phyloP scores from a whole-genome alignment of 2,888 invertebrate genomes.

The Parnassius smintheus region DNA sequence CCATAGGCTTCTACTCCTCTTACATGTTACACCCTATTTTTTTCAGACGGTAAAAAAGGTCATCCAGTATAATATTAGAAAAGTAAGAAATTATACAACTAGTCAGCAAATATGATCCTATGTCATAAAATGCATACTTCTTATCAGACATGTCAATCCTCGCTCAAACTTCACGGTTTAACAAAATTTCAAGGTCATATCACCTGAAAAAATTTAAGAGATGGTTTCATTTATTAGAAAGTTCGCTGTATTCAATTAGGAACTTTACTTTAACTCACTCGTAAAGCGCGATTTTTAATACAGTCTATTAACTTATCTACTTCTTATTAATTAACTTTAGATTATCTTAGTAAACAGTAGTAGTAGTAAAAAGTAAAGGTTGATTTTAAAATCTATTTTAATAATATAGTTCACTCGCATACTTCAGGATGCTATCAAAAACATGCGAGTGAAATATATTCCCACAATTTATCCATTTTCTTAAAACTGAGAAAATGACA shows the following conservation, averaged over 20 bases:
- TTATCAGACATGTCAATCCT: conserved; percentile 4
- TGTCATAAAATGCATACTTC: not conserved
- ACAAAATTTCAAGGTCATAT: conserved; percentile 16
- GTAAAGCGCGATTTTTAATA: conserved; percentile 4
- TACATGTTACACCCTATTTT: too few relatives aligned
- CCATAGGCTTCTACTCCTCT: too few relatives aligned
- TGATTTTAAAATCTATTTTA: too few relatives aligned
- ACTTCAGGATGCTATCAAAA: too few relatives aligned
- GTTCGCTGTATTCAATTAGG: conserved; percentile 19
- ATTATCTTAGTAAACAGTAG: not conserved
- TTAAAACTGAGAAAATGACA: too few relatives aligned
- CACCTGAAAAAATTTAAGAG: conserved; percentile 12
- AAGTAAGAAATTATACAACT: not conserved
- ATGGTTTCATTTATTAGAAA: conserved; percentile 11
- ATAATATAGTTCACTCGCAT: too few relatives aligned
- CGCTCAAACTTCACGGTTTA: conserved; percentile 7
- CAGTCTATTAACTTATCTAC: not conserved
- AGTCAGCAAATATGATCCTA: conserved; percentile 5
- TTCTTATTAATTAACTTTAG: conserved; percentile 10
- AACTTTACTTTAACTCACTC: conserved; percentile 20
- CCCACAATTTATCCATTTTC: too few relatives aligned
- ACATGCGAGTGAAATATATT: too few relatives aligned
- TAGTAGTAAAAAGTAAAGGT: too few relatives aligned
- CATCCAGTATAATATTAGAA: too few relatives aligned
- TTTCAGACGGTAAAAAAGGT: too few relatives aligned